Conservation (phyloP, 64 coral and sea anemone genomes). For the Porites australiensis region DNA sequence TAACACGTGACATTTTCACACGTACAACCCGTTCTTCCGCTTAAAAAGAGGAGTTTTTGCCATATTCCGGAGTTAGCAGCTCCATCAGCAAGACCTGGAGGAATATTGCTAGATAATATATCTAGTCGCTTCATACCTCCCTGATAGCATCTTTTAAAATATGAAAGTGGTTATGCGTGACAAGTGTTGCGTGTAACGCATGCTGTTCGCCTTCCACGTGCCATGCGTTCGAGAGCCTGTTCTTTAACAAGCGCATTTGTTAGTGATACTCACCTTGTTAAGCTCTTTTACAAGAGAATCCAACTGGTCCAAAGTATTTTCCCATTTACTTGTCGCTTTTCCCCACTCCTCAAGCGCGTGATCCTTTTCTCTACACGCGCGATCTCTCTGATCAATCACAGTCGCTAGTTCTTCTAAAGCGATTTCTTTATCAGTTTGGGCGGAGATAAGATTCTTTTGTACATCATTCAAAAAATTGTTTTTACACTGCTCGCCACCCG, state of each 20-base stretch:
- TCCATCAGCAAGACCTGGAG: too few species aligned
- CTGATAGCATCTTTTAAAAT: too few species aligned
- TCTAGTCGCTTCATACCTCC: too few species aligned
- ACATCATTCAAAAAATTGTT: constrained; percentile 86
- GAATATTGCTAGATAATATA: too few species aligned
- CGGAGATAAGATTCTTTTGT: constrained; percentile 82
- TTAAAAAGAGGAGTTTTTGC: too few species aligned
- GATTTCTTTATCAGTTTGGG: constrained; percentile 93
- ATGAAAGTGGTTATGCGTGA: too few species aligned
- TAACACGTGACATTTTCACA: too few species aligned
- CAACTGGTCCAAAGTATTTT: constrained; percentile 93
- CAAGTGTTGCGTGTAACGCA: neutral
- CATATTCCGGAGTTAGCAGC: too few species aligned
- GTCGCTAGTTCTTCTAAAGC: constrained; percentile 85
- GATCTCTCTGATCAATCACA: constrained; percentile 90
- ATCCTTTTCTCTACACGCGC: constrained; percentile 79
- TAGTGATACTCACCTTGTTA: constrained; percentile 68
- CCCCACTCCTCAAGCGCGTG: constrained; percentile 98
- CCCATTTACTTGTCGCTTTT: constrained; percentile 94
- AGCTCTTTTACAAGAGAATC: constrained; percentile 93
- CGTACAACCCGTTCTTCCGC: too few species aligned
- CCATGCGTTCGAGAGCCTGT: neutral
- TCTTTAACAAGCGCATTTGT: neutral
- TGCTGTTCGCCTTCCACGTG: neutral
- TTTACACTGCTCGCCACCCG: constrained; percentile 60